Base-by-base conservation (phyloP, 2,113 vertebrate genomes). In the Copsychus sechellarum region DNA sequence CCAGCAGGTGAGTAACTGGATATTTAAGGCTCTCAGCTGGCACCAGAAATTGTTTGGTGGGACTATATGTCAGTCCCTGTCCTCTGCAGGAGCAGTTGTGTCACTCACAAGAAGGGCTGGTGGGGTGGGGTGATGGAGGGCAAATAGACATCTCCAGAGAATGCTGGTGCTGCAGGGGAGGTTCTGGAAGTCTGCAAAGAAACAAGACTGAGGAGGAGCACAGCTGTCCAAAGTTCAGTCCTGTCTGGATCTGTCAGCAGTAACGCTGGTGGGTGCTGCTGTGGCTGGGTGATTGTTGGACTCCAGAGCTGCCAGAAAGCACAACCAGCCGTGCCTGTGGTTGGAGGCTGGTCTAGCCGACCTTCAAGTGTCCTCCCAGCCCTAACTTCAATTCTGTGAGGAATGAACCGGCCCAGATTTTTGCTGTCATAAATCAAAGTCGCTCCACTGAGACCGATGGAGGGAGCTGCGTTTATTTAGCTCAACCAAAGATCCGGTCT, bases 401-500 rank as follows among this genome's bases (percentile, higher is more conserved):
- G 79, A 95, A 91, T 29, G 78, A 96, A 91, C 66, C 28, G 86
- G 90, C 93, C 81, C 50, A 95, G 90, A 95, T 93, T 91, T 83
- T 83, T 74, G 90, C 82, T 92, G 85, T 93, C 80, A 86, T 96
- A 96, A 96, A 97, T 96, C 95, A 96, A 93, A 96, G 88, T 93
- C 28, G 1, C 57, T 97, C 92, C 69, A 0, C 94, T 89, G 91
- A 96, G 89, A 95, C 92, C 61, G 2, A 33, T 61, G 94, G 86
- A 92, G 91, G 70, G 86, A 96, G 70, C 92, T 81, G 92, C 25
- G 0, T 96, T 96, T 91, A 96, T 93, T 96, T 88, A 96, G 90
- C 91, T 95, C 92, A 94, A 81, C 79, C 71, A 36, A 67, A 86
- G 96, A 95, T 92, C 92, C 9, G 45, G 76, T 90, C 93, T 95